Evolutionary conservation across 2,113 vertebrate species (phyloP).

Genomic region (Oncorhynchus gorbuscha): DNA sequence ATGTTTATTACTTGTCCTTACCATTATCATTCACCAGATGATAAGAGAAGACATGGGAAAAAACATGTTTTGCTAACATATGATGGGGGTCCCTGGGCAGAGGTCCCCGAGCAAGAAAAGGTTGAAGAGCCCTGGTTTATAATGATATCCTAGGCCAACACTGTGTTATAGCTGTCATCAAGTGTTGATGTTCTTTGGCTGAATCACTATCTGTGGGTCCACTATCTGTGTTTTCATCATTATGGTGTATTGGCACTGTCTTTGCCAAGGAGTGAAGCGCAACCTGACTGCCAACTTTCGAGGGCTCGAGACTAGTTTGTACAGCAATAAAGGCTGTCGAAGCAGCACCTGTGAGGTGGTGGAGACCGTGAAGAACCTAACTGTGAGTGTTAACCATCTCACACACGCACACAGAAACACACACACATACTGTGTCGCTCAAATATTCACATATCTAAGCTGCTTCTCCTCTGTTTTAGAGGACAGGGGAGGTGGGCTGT

Average conservation of each 20-base stretch:
- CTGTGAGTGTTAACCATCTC: constrained; percentile 70
- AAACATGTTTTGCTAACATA: no score
- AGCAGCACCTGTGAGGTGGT: constrained; percentile 87
- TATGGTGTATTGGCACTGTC: constrained; percentile 39
- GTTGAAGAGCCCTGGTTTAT: no score
- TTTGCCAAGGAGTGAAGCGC: constrained; percentile 35
- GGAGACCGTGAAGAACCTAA: constrained; percentile 74
- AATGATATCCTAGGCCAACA: no score
- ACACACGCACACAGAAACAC: background rate
- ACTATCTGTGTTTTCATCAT: background rate
- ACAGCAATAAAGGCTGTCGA: constrained; percentile 75
- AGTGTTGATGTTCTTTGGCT: no score
- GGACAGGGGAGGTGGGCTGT: constrained; percentile 69
- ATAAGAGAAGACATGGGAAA: no score
- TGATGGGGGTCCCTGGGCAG: no score
- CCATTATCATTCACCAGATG: no score
- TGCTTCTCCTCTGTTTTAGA: constrained; percentile 59
- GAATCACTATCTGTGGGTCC: background rate
- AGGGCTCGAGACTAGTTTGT: constrained; percentile 68
- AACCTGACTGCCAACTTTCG: constrained; percentile 70
- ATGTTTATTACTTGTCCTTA: no score
- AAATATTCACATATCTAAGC: background rate
- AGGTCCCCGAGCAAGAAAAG: no score
- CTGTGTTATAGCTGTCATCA: no score
- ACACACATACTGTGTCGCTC: background rate